phyloP scores from a whole-genome alignment of 1,140 invertebrate species.

The Dinoponera quadriceps region DNA sequence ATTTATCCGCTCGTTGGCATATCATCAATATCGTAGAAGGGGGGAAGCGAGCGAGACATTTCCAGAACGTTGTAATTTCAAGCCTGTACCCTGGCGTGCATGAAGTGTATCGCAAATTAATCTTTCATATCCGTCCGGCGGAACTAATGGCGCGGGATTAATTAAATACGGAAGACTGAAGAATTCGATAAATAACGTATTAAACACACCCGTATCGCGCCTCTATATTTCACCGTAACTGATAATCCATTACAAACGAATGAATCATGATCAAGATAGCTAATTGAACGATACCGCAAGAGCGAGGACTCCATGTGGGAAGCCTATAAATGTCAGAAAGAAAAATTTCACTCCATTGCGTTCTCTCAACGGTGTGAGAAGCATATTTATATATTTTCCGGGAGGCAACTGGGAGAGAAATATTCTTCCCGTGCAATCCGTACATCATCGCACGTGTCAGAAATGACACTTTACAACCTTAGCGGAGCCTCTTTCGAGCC shows the following conservation, averaged over 20 bases:
- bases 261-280: background rate
- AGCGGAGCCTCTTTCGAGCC: background rate
- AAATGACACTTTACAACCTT: background rate
- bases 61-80: conserved; percentile 3
- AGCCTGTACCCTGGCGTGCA: background rate
- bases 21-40: background rate
- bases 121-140: background rate
- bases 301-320: background rate
- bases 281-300: background rate
- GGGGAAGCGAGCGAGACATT: background rate
- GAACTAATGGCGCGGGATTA: background rate
- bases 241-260: conserved; percentile 4
- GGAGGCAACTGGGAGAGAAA: too few relatives aligned
- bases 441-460: background rate
- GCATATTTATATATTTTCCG: background rate
- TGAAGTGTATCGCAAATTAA: background rate
- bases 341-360: background rate
- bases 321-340: conserved; percentile 1
- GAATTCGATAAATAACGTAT: background rate
- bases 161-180: background rate
- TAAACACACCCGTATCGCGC: background rate
- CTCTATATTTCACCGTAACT: background rate
- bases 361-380: background rate
- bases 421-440: too few relatives aligned
- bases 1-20: background rate